These are phyloP conservation scores for Hypomecis punctinalis DNA, from an alignment of 2,888 invertebrate species.

Conservation along the genomic window DNA sequence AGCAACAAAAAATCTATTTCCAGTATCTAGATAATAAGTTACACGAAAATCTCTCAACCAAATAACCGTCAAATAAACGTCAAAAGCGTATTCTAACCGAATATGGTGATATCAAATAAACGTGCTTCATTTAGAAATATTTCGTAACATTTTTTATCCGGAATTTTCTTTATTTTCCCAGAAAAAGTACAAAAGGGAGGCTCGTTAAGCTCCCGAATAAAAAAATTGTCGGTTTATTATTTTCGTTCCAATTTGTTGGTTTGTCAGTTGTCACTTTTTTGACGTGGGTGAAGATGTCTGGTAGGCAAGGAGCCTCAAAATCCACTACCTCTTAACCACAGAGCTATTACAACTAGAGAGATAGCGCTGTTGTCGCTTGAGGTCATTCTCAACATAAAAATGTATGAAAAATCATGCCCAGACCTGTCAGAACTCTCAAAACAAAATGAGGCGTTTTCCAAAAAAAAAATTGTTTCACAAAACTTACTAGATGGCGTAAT, in stretches of 20 bases:
- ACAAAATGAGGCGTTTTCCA: no score
- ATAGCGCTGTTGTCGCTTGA: no score
- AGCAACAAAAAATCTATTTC: no score
- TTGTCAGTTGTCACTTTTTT: constrained; percentile 63
- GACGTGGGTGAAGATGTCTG: constrained; percentile 54
- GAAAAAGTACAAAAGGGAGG: constrained; percentile 22
- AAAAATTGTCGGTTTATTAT: constrained; percentile 38
- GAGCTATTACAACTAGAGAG: no score
- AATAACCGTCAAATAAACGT: constrained; percentile 12
- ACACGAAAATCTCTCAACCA: neutral
- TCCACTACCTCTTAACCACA: constrained; percentile 6
- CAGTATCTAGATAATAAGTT: neutral
- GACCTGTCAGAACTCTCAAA: no score
- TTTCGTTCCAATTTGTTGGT: constrained; percentile 52
- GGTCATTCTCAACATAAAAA: no score
- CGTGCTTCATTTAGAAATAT: constrained; percentile 25
- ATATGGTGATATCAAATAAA: constrained; percentile 26
- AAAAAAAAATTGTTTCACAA: no score
- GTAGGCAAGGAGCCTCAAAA: constrained; percentile 20
- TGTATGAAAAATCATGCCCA: no score
- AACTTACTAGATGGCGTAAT: no score
- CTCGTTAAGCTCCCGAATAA: constrained; percentile 26
- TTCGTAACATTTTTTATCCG: constrained; percentile 19
- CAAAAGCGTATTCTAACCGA: constrained; percentile 16
- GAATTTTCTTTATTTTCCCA: constrained; percentile 17